phyloP scores from a whole-genome alignment of 2,113 vertebrate species.

The Colinus virginianus region DNA sequence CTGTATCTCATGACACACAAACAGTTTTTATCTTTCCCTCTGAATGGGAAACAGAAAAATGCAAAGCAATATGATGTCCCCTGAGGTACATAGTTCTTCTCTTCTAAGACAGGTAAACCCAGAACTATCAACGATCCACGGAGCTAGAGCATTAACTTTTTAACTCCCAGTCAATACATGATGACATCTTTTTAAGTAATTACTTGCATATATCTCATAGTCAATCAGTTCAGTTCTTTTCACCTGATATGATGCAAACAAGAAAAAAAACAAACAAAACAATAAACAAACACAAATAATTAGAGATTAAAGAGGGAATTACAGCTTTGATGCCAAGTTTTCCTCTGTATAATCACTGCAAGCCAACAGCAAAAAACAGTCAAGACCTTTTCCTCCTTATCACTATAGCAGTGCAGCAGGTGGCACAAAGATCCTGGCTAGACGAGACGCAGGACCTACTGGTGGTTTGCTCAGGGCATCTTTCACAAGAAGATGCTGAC shows the following conservation, averaged over 20 bases:
- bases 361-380: background rate
- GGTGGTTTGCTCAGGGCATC: background rate
- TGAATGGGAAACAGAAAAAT: too few relatives aligned
- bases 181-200: background rate
- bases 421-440: background rate
- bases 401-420: background rate
- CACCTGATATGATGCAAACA: background rate
- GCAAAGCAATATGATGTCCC: too few relatives aligned
- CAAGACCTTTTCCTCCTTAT: background rate
- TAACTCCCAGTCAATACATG: too few relatives aligned
- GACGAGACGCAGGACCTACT: background rate
- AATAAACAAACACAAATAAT: too few relatives aligned
- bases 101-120: too few relatives aligned
- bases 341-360: background rate
- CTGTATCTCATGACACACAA: too few relatives aligned
- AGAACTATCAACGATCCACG: too few relatives aligned
- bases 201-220: background rate
- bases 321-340: background rate
- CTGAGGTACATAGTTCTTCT: too few relatives aligned
- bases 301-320: background rate
- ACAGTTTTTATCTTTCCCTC: too few relatives aligned
- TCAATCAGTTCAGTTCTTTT: background rate
- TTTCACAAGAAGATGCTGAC: background rate
- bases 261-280: background rate
- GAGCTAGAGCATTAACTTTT: too few relatives aligned